phyloP scores from a whole-genome alignment of 2,888 invertebrate genomes.

The Luperina nickerlii region DNA sequence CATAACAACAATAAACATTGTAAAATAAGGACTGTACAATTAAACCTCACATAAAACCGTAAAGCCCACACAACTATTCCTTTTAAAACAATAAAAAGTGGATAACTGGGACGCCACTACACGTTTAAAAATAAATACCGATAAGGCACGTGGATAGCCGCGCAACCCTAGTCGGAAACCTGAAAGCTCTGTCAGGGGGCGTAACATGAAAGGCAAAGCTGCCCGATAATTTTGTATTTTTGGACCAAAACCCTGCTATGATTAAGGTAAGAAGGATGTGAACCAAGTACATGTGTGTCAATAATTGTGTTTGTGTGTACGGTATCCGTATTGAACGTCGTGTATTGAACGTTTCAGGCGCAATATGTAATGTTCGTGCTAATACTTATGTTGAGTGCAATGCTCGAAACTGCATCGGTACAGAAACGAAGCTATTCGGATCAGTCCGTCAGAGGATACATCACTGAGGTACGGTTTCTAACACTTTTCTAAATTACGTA shows the following conservation, averaged over 20 bases:
- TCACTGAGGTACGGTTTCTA: conserved; percentile 92
- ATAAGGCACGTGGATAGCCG: conserved; percentile 61
- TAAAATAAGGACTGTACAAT: neutral
- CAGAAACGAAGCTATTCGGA: conserved; percentile 94
- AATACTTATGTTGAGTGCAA: conserved; percentile 81
- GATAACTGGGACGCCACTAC: conserved; percentile 33
- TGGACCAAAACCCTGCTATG: conserved; percentile 83
- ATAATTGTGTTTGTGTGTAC: conserved; percentile 67
- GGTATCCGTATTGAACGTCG: conserved; percentile 37
- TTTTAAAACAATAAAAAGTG: conserved; percentile 34
- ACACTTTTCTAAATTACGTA: conserved; percentile 20
- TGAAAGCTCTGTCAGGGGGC: conserved; percentile 78
- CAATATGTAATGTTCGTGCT: conserved; percentile 82
- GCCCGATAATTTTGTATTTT: conserved; percentile 75
- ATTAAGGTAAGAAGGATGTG: conserved; percentile 79
- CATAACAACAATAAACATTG: neutral
- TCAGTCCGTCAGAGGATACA: conserved; percentile 94
- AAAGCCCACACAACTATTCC: neutral
- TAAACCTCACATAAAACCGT: neutral
- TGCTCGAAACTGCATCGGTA: conserved; percentile 81
- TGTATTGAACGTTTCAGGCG: conserved; percentile 76
- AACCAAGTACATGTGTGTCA: conserved; percentile 61
- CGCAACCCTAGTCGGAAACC: conserved; percentile 65
- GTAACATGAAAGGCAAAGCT: conserved; percentile 78
- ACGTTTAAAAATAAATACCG: conserved; percentile 58